Evolutionary conservation across 2,113 vertebrate genomes (phyloP), one percentile per base, ranked within the genome.

Genomic region (Oceanodroma tethys): DNA sequence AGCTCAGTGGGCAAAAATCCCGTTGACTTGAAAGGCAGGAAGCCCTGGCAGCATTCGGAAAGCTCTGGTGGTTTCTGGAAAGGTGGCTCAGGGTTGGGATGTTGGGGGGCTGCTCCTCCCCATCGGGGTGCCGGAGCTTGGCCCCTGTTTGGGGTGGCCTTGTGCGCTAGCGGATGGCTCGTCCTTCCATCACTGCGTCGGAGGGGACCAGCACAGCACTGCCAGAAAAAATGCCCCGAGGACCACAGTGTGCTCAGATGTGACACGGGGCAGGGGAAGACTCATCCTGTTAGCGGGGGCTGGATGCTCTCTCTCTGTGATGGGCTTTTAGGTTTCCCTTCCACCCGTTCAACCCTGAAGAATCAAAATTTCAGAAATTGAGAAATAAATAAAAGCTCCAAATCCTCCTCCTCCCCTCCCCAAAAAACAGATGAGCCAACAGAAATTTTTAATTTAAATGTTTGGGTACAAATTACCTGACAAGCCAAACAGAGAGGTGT

Each of bases 391-490:
- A 65, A 68, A 76, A 62, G 16, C 70, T 79, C 45, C 34, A 52
- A 73, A 45, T 73, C 34, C 13, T 45, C 21, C 42, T 62, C 16
- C 43, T 23, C 48, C 48, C 30, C 10, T 20, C 34, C 43, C 29
- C 7, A 11, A 50, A 43, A 59, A 43, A 25, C 27, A 78, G 91
- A 82, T 94, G 91, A 97, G 47, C 74, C 71, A 81, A 74, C 58
- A 48, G 74, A 60, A 90, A 32, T 8, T 56, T 90, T 81, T 92
- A 85, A 95, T 95, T 90, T 53, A 90, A 92, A 72, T 53, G 48
- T 85, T 88, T 82, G 86, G 86, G 62, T 92, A 86, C 82, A 90
- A 95, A 96, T 92, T 84, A 79, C 73, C 93, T 86, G 86, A 67
- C 89, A 92, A 50, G 26, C 62, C 75, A 73, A 89, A 63, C 26